These are phyloP conservation scores for Phoxinus dragarum DNA, from an alignment of 2,797 vertebrate species.

Conservation along the genomic window DNA sequence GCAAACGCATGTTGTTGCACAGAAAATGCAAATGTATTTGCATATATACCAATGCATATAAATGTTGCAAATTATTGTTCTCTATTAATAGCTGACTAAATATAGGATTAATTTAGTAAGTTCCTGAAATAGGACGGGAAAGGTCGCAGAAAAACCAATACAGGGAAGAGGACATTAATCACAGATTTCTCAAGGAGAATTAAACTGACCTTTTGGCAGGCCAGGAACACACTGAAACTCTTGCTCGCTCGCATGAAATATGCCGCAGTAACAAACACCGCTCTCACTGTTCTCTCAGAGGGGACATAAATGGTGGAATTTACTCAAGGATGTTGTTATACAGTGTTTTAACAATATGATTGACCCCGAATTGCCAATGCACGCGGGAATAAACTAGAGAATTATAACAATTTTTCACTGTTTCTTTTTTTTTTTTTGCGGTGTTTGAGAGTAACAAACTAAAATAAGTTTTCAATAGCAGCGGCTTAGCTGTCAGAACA, in stretches of 20 bases:
- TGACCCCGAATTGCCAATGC: slow-evolving; percentile 18
- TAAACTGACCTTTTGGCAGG: slow-evolving; percentile 58
- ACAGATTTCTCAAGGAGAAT: slow-evolving; percentile 60
- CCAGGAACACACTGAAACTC: slow-evolving; percentile 43
- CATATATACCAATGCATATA: not conserved
- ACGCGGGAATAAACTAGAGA: not conserved
- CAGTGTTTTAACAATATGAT: slow-evolving; percentile 27
- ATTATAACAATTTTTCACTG: not conserved
- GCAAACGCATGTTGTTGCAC: not conserved
- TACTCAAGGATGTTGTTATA: slow-evolving; percentile 23
- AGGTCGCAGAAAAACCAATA: slow-evolving; percentile 59
- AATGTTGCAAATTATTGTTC: slow-evolving; percentile 44
- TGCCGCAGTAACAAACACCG: slow-evolving; percentile 33
- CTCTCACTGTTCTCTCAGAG: slow-evolving; percentile 28
- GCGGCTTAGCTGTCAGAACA: not conserved
- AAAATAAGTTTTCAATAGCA: not conserved
- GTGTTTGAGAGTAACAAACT: not conserved
- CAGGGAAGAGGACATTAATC: slow-evolving; percentile 60
- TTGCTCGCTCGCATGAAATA: slow-evolving; percentile 43
- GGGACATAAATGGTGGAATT: slow-evolving; percentile 27
- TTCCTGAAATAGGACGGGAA: slow-evolving; percentile 52
- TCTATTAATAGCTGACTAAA: slow-evolving; percentile 54
- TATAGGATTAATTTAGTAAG: slow-evolving; percentile 48
- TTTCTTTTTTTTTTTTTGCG: not conserved
- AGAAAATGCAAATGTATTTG: slow-evolving; percentile 2